A percentile compares a stretch with the other conserved stretches of the same genome.
These are phyloP conservation scores for Okamejei kenojei DNA, from an alignment of 2,797 vertebrate genomes.

Conservation along the genomic window DNA sequence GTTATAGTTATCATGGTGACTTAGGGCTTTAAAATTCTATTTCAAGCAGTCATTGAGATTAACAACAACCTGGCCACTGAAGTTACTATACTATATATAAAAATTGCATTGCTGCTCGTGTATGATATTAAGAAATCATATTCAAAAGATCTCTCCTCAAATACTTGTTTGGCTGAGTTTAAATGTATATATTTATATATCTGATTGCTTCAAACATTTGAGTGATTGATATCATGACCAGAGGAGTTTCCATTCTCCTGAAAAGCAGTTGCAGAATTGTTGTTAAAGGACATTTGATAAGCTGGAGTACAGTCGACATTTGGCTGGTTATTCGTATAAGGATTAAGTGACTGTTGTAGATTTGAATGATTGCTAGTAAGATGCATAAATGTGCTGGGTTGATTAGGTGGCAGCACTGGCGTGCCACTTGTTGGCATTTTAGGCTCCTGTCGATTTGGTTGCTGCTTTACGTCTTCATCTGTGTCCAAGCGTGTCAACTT, in stretches of 20 bases:
- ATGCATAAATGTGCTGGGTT: conserved; percentile 67
- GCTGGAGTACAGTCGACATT: conserved; percentile 57
- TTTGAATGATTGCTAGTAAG: conserved; percentile 61
- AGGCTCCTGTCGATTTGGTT: conserved; percentile 67
- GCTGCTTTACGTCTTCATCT: conserved; percentile 65
- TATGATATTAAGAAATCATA: conserved; percentile 9
- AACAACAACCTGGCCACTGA: conserved; percentile 24
- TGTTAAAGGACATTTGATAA: conserved; percentile 59
- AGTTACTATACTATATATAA: not conserved
- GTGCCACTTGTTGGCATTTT: conserved; percentile 61
- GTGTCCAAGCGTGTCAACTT: conserved; percentile 78
- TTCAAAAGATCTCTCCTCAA: conserved; percentile 1
- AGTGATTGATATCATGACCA: conserved; percentile 64
- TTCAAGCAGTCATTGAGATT: conserved; percentile 33
- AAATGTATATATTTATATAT: not conserved
- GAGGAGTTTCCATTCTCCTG: conserved; percentile 72
- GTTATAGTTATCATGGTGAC: conserved; percentile 21
- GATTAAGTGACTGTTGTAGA: conserved; percentile 69
- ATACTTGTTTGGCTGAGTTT: conserved; percentile 17
- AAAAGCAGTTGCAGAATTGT: conserved; percentile 61
- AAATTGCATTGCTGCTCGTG: not conserved
- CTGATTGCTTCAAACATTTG: conserved; percentile 60
- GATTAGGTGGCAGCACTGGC: conserved; percentile 58
- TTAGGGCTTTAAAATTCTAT: conserved; percentile 29
- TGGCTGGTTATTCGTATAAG: conserved; percentile 64